Base-by-base conservation (phyloP, 2,113 vertebrate species). In the Chloropsis cyanopogon region DNA sequence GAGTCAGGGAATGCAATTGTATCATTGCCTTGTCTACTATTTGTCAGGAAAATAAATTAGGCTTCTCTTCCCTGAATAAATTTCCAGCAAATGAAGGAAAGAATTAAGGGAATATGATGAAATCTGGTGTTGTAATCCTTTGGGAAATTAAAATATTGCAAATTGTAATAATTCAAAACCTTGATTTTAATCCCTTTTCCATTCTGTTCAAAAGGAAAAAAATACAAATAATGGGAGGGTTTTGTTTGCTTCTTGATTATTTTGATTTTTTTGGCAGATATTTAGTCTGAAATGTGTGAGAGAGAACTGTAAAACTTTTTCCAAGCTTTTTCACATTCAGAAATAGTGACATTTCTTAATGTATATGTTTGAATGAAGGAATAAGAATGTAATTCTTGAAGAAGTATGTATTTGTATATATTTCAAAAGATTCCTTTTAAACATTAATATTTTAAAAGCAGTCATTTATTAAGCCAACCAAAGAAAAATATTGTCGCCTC, bases 31-130 rank as follows among this genome's bases (percentile, higher is more conserved):
- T 83, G 7, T 64, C 52, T 57, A 19, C 73, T 93, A 37, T 90
- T 91, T 86, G 11, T 77, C 61, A 76, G 31, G 37, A 92, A 81
- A 87, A 82, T 84, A 95, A 94, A 91, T 93, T 69, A 89, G 91
- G 6, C 60, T 83, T 93, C 54, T 44, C 12, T 76, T 90, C 35
- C 46, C 61, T 87, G 64, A 92, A 86, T 80, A 63, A 64, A 57
- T 94, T 94, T 92, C 29, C 23, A 88, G 23, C 10, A 54, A 88
- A 66, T 66, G 56, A 70, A 70, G 72, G 42, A 88, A 95, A 82
- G 46, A 90, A 80, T 91, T 84, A 86, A 84, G 63, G 21, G 49
- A 66, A 57, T 78, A 46, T 77, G 80, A 84, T 72, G 61, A 80
- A 89, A 87, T 66, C 50, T 2, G 5, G 5, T 57, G 10, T 47